Conservation (phyloP, 2,113 vertebrate genomes). For the Eubucco bourcierii region DNA sequence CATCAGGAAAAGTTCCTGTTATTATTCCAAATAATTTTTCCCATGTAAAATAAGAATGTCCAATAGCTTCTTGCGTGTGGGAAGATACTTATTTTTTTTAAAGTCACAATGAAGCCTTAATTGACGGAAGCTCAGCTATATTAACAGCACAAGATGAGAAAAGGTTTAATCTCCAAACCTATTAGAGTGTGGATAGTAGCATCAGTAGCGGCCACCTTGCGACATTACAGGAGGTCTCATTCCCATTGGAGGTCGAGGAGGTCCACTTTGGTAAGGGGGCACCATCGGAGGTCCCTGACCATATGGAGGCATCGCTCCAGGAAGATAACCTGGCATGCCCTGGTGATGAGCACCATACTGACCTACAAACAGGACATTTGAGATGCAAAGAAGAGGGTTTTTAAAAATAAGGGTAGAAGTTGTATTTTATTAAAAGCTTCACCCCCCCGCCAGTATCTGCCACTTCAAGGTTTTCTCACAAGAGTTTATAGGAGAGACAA, state of each 20-base stretch:
- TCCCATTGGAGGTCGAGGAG: slow-evolving; percentile 92
- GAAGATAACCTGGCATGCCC: slow-evolving; percentile 95
- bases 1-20: slow-evolving; percentile 84
- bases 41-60: slow-evolving; percentile 87
- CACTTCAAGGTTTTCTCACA: background rate
- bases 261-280: slow-evolving; percentile 93
- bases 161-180: slow-evolving; percentile 99
- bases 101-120: slow-evolving; percentile 89
- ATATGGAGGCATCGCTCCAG: slow-evolving; percentile 93
- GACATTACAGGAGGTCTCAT: slow-evolving; percentile 99
- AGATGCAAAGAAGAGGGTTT: slow-evolving; percentile 8
- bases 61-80: slow-evolving; percentile 87
- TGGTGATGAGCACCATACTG: slow-evolving; percentile 96
- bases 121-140: slow-evolving; percentile 89
- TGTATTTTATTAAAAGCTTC: slow-evolving; percentile 1
- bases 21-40: slow-evolving; percentile 87
- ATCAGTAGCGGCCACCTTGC: slow-evolving; percentile 98
- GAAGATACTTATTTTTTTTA: slow-evolving; percentile 82
- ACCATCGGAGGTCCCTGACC: slow-evolving; percentile 97
- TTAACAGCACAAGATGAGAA: slow-evolving; percentile 92
- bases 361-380: slow-evolving; percentile 80
- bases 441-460: background rate
- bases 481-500: background rate
- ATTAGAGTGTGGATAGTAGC: slow-evolving; percentile 84
- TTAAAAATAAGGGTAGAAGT: background rate